Base-by-base conservation (phyloP, 2,888 invertebrate genomes). In the Cetonia aurata region DNA sequence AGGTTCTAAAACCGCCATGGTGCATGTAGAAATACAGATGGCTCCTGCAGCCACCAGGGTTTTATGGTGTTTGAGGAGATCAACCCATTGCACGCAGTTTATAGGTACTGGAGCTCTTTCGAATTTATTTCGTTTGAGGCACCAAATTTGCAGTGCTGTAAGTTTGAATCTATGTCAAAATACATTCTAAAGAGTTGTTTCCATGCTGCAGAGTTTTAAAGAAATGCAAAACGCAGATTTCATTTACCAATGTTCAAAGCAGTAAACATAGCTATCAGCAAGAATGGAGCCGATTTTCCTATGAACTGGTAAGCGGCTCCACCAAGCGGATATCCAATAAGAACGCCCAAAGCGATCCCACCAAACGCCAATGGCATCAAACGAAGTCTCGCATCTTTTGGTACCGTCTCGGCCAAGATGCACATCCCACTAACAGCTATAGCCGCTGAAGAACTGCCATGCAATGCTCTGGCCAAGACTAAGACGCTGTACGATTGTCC, bases 321-420 rank as follows among this genome's bases (percentile, higher is more conserved):
- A 9, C 95, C 95, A 75, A 93, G 88, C 0, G 95, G 95, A 83
- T 95, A 95, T 0, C 95, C 95, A 10, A 93, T 85, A 1, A 95
- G 85, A 0, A 95, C 94, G 0, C 95, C 95, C 12, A 93, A 81
- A 0, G 94, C 95, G 67, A 92, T 90, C 71, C 94, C 94, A 4
- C 95, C 93, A 80, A 95, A 88, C 1, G 93, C 91, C 31, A 92
- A 86, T 0, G 95, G 95, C 92, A 95, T 93, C n/a, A 92, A 86
- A 79, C 88, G 88, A 25, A 91, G 90, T 72, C 92, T 83, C 17
- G 79, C 76, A 67, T 89, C 87, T 65, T 87, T 87, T 0, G 86
- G 85, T 72, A 88, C 88, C 44, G 84, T 83, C 72, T 87, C 86
- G 0, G 95, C 94, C 59, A 95, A 88, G 76, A 94, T 84, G 74